These are phyloP conservation scores for Lasiurus cinereus DNA, from an alignment of 2,113 vertebrate genomes.

Conservation along the genomic window DNA sequence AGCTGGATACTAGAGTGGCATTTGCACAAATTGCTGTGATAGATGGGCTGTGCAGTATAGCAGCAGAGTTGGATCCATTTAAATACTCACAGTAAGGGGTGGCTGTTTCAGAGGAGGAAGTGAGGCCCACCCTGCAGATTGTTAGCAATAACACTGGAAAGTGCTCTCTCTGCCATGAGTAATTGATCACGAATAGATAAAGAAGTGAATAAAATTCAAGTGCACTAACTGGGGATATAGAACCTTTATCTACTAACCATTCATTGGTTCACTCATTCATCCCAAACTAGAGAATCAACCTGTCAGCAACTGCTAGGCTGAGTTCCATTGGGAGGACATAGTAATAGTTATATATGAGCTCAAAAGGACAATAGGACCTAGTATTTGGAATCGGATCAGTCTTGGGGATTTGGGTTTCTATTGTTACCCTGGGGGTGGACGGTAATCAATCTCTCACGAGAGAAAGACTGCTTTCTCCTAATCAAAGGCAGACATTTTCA, in stretches of 20 bases:
- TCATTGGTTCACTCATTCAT: constrained; percentile 62
- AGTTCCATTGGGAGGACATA: not conserved
- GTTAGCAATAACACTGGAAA: constrained; percentile 69
- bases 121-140: constrained; percentile 84
- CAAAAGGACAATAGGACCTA: not conserved
- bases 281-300: constrained; percentile 71
- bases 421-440: not conserved
- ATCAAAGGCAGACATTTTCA: constrained; percentile 64
- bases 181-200: constrained; percentile 82
- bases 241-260: constrained; percentile 60
- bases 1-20: constrained; percentile 87
- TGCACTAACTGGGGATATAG: constrained; percentile 74
- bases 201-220: constrained; percentile 82
- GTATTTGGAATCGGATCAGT: constrained; percentile 46
- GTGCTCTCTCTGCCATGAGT: constrained; percentile 72
- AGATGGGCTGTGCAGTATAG: constrained; percentile 85
- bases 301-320: constrained; percentile 43
- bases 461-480: not conserved
- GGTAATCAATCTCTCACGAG: constrained; percentile 4
- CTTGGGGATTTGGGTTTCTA: constrained; percentile 7
- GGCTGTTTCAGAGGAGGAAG: constrained; percentile 86
- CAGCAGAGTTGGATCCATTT: constrained; percentile 86
- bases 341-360: not conserved
- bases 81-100: constrained; percentile 86
- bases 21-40: constrained; percentile 91